Percentiles rank a stretch among this genome's conserved stretches.
These are phyloP conservation scores for Pogoniulus pusillus DNA, from an alignment of 2,797 vertebrate genomes.

Conservation along the genomic window DNA sequence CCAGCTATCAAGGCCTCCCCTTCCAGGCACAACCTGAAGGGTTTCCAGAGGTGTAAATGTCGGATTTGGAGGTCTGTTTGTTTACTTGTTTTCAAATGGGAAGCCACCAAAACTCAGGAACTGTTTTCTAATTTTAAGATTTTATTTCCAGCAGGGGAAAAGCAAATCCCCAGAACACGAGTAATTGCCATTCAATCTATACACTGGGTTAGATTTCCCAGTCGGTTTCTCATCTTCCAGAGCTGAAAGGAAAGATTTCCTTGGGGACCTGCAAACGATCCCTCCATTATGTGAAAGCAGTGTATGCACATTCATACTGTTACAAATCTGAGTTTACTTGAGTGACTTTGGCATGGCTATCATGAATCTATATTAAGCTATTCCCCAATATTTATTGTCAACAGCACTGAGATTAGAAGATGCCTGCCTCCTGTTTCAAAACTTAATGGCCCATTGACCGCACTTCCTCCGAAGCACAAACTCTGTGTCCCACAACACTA, in stretches of 20 bases:
- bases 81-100: background rate
- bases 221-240: constrained; percentile 37
- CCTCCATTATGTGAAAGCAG: background rate
- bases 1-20: background rate
- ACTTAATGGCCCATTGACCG: constrained; percentile 53
- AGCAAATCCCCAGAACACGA: constrained; percentile 7
- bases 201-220: background rate
- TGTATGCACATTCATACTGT: background rate
- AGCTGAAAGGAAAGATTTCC: constrained; percentile 52
- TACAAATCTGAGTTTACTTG: background rate
- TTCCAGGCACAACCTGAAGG: background rate
- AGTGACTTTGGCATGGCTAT: constrained; percentile 8
- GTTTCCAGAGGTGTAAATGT: background rate
- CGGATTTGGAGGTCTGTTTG: background rate
- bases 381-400: constrained; percentile 58
- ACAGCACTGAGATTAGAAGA: constrained; percentile 37
- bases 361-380: constrained; percentile 4
- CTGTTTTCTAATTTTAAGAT: constrained; percentile 12
- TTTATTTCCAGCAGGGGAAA: constrained; percentile 31
- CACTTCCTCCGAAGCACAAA: constrained; percentile 57
- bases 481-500: constrained; percentile 36
- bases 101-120: background rate
- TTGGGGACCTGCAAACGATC: background rate
- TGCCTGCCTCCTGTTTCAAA: constrained; percentile 58
- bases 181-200: constrained; percentile 44